Base-by-base conservation (phyloP, 2,797 vertebrate species). In the Meriones psammophilus region DNA sequence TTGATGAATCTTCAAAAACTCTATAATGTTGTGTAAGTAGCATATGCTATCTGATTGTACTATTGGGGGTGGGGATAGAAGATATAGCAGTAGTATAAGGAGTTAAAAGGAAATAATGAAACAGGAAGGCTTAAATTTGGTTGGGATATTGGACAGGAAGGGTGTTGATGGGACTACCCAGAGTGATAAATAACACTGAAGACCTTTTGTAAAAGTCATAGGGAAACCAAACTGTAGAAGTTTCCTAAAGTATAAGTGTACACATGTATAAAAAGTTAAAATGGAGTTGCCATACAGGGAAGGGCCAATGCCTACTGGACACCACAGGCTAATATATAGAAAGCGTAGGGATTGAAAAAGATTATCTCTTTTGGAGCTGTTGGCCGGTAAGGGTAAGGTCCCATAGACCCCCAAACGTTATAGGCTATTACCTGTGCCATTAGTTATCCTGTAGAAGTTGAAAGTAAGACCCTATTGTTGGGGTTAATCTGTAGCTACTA, bases 1-100 rank as follows among this genome's bases (percentile, higher is more conserved):
- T 92, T 92, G 68, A 86, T 33, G 92, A 95, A 89, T 28, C 56
- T 73, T 71, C 56, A 81, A 94, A 95, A 69, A 95, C 42, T 64
- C 4, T 30, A 13, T 15, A 36, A 28, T 42, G 36, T 74, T 62
- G 36, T 26, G 26, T 42, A 42, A 17, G 2, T 42, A 5, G 4
- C 14, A 10, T 64, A 42, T 26, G 10, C 36, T 30, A 30, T 30
- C 9, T 50, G 28, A 33, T 4, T 50, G 62, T 33, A 14, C 81
- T 17, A 50, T 33, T 66, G 20, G 13, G 5, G 18, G 9, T 17
- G 10, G 28, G 39, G 50, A 9, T 50, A 50, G 50, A 42, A 46
- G 26, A 66, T n/a, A 66, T 22, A n/a, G 10, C 28, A 22, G 26
- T 39, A 4, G 36, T 66, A 50, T 3, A 50, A 66, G 33, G 28